phyloP scores from a whole-genome alignment of 2,113 vertebrate species.

The Rhinolophus sinicus region DNA sequence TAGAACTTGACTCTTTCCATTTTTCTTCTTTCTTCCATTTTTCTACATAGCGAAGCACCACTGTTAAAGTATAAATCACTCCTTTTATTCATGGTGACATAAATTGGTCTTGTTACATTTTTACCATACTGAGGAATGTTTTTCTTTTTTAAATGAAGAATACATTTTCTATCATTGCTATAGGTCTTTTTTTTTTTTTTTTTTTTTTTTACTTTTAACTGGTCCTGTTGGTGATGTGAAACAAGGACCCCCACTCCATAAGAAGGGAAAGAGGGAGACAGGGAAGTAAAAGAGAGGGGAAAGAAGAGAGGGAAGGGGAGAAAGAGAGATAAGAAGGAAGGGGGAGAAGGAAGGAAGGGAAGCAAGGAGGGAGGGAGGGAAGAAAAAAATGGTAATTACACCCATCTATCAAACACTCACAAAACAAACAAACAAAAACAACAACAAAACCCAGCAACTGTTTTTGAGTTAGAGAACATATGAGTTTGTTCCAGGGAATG shows the following conservation, averaged over 20 bases:
- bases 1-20: background rate
- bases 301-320: background rate
- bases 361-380: background rate
- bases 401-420: background rate
- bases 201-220: background rate
- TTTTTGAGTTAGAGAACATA: background rate
- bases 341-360: background rate
- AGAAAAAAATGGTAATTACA: background rate
- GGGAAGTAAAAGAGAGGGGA: background rate
- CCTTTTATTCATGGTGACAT: conserved; percentile 16
- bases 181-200: background rate
- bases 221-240: background rate
- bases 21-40: background rate
- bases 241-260: background rate
- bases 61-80: background rate
- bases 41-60: background rate
- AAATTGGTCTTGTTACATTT: background rate
- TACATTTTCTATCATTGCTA: background rate
- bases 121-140: background rate
- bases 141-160: background rate
- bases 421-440: no score
- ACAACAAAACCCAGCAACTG: background rate
- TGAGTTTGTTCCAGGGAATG: background rate
- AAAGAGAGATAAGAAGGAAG: background rate
- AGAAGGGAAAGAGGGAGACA: background rate